Conservation (phyloP, 92 coral and sea anemone genomes). For the Virgularia gustaviana region DNA sequence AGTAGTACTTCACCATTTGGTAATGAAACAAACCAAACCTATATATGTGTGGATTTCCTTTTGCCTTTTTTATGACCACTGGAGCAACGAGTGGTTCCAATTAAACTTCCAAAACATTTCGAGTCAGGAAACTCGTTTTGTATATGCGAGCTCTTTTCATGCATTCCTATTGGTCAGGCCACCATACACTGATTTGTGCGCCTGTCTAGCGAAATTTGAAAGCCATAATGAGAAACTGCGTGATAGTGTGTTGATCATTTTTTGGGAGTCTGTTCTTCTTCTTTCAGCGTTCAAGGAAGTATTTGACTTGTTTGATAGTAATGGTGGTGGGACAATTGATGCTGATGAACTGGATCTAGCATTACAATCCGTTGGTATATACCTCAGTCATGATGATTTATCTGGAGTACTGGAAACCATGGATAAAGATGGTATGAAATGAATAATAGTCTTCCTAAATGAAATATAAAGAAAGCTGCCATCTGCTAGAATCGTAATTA, state of each 20-base stretch:
- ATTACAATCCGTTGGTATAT: constrained; percentile 80
- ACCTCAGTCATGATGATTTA: constrained; percentile 70
- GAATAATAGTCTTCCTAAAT: not conserved
- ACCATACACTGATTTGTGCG: not conserved
- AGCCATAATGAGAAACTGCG: not conserved
- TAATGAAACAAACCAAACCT: no score
- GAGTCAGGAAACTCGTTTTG: no score
- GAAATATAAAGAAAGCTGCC: not conserved
- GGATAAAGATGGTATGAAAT: constrained; percentile 85
- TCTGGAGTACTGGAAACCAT: constrained; percentile 70
- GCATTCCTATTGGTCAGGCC: no score
- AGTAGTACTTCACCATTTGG: no score
- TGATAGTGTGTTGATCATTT: not conserved
- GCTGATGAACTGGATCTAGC: constrained; percentile 93
- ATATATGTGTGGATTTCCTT: not conserved
- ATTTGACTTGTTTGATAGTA: constrained; percentile 96
- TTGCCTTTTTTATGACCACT: not conserved
- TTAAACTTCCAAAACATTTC: no score
- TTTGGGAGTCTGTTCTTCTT: constrained; percentile 2
- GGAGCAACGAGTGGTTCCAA: no score
- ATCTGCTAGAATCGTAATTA: no score
- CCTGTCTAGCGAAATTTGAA: not conserved
- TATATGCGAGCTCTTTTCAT: no score
- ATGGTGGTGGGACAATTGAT: constrained; percentile 95
- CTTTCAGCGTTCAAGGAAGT: constrained; percentile 87